Evolutionary conservation across 2,888 invertebrate species (phyloP).

Genomic region (Zygaena filipendulae): DNA sequence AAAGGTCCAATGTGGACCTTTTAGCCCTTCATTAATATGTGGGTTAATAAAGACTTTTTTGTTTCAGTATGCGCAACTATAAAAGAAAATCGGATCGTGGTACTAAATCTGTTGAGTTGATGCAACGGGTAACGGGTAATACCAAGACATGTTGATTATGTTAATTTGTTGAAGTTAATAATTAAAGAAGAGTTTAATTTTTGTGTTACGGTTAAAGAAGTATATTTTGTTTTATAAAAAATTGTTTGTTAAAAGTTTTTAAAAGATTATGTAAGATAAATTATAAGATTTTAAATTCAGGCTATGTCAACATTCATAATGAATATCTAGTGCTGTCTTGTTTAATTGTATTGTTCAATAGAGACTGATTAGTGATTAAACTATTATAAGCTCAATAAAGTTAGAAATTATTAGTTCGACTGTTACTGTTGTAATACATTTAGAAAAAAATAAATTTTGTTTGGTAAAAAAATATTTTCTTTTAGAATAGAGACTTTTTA

Average conservation of each 20-base stretch:
- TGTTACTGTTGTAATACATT: not conserved
- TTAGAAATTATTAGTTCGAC: not conserved
- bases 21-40: constrained; percentile 5
- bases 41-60: constrained; percentile 1
- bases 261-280: not conserved
- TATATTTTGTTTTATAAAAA: too few species aligned
- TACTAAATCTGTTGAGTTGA: constrained; percentile 1
- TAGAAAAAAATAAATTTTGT: not conserved
- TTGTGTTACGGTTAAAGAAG: too few species aligned
- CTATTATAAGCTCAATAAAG: not conserved
- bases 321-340: not conserved
- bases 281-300: not conserved
- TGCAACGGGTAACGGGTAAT: not conserved
- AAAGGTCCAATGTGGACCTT: constrained; percentile 3
- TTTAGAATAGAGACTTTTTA: not conserved
- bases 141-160: too few species aligned
- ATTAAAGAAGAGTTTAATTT: too few species aligned
- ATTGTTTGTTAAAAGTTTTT: constrained; percentile 2
- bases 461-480: not conserved
- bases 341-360: not conserved
- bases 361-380: too few species aligned
- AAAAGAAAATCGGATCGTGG: constrained; percentile 1
- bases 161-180: too few species aligned
- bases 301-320: not conserved
- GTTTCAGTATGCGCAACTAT: constrained; percentile 3